Evolutionary conservation across 2,888 invertebrate genomes (phyloP), one percentile per base, ranked within the genome.

Genomic region (Nymphalis urticae): DNA sequence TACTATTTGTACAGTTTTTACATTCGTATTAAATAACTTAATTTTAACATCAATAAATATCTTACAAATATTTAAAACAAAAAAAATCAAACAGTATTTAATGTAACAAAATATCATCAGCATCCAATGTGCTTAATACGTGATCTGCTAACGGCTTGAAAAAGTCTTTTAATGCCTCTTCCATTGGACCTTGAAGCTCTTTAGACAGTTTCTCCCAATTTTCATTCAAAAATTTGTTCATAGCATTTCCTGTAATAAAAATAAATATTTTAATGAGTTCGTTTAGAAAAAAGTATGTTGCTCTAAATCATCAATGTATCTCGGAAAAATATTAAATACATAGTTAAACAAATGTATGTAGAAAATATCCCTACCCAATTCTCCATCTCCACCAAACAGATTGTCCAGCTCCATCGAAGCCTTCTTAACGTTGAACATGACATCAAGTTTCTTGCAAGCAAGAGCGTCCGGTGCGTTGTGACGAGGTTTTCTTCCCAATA

Each of bases 191-290:
- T 77, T 95, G 95, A 6, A 97, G 92, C 78, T 97, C 96, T 42
- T 94, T 94, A 0, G 95, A 93, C 1, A 97, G 91, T 47, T 93
- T 93, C 76, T 94, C 93, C 96, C 96, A 97, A 81, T 97, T 96
- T 60, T 96, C 95, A 79, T 96, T 97, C 27, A 97, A 83, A 81
- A 96, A 96, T 47, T 93, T 84, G 82, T 97, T 97, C 95, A 96
- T 95, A 2, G 95, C 94, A 24, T 94, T 92, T 42, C 96, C 96
- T 93, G 80, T 10, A 86, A 82, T 70, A 1, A 64, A 27, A 60
- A 53, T 24, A 17, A 27, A 16, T n/a, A 32, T 27, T 5, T 32
- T 27, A 32, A 17, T 54, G 5, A 32, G 42, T 42, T 13, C 42
- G 13, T 13, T 42, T 13, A 42, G 3, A 42, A 2, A 13, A 13